Conservation (phyloP, 2,113 vertebrate genomes). For the Phyllostomus hastatus region DNA sequence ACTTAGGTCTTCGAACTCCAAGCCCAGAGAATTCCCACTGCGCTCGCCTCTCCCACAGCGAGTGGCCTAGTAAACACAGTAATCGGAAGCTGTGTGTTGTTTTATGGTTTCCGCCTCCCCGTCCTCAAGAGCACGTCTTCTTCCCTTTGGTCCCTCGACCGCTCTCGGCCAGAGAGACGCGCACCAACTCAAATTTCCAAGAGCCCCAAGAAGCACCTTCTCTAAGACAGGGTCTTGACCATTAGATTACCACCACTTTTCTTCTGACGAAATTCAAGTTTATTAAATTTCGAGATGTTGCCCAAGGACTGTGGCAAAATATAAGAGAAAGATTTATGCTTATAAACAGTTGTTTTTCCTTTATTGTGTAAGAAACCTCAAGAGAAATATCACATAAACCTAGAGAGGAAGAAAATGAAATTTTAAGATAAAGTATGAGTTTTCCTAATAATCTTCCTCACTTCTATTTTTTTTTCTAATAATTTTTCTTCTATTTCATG, state of each 20-base stretch:
- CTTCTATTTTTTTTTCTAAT: neutral
- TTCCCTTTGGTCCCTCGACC: neutral
- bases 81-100: neutral
- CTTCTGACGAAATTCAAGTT: conserved; percentile 49
- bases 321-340: conserved; percentile 36
- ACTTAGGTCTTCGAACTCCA: neutral
- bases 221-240: conserved; percentile 29
- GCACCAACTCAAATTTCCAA: conserved; percentile 12
- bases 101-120: neutral
- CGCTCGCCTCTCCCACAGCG: neutral
- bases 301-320: conserved; percentile 23
- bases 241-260: conserved; percentile 58
- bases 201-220: neutral
- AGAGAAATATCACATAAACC: conserved; percentile 22
- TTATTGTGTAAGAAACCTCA: conserved; percentile 15
- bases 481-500: neutral
- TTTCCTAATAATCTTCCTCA: neutral
- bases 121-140: neutral
- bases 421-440: conserved; percentile 7
- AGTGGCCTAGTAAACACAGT: neutral
- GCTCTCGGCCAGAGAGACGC: neutral
- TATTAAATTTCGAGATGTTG: conserved; percentile 46
- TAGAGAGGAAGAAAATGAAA: conserved; percentile 22
- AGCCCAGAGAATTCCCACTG: neutral
- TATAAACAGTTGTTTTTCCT: conserved; percentile 33